phyloP scores from a whole-genome alignment of 2,113 vertebrate genomes.

The Pycnonotus jocosus region DNA sequence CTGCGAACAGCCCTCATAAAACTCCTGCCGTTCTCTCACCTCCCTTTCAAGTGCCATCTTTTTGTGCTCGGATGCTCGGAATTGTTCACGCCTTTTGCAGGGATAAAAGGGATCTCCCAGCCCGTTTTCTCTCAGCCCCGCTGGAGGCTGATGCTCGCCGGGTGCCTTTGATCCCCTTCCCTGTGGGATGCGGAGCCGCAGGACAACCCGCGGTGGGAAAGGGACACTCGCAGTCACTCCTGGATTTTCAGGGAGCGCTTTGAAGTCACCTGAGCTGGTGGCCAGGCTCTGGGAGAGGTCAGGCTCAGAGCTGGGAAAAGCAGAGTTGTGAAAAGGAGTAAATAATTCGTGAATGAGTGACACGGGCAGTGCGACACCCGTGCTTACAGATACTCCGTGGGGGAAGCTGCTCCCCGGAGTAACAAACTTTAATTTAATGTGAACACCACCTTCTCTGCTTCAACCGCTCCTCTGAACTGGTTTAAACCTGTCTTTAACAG shows the following conservation, averaged over 20 bases:
- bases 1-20: conserved; percentile 35
- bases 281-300: background rate
- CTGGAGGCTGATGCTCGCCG: background rate
- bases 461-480: background rate
- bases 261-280: background rate
- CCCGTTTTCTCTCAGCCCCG: background rate
- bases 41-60: conserved; percentile 28
- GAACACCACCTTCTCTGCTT: background rate
- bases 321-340: accelerated
- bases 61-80: conserved; percentile 37
- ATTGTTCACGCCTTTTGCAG: conserved; percentile 40
- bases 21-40: background rate
- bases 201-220: background rate
- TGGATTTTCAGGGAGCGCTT: background rate
- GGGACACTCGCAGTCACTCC: background rate
- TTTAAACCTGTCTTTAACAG: background rate
- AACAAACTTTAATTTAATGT: background rate
- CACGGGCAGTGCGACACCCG: accelerated
- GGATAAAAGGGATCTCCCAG: conserved; percentile 33
- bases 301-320: background rate
- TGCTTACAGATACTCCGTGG: accelerated
- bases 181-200: background rate
- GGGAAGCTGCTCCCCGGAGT: background rate
- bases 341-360: accelerated
- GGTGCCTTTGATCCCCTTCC: conserved; percentile 42